phyloP scores from a whole-genome alignment of 2,113 vertebrate species.

The Syngnathus floridae region DNA sequence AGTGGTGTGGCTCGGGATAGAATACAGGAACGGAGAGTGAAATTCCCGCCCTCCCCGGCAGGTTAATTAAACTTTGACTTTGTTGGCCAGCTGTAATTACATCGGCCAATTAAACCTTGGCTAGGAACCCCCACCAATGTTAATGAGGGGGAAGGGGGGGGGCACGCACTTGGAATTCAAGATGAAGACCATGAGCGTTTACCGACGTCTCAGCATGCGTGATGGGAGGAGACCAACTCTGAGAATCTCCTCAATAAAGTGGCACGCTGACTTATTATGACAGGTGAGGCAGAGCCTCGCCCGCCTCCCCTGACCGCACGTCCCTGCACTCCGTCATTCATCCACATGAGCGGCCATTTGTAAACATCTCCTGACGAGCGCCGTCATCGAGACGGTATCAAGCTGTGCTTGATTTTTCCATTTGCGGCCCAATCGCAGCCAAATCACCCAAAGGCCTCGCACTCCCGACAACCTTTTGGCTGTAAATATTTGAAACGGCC shows the following conservation, averaged over 20 bases:
- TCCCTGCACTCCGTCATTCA: not conserved
- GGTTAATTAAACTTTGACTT: slow-evolving; percentile 68
- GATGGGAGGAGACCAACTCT: slow-evolving; percentile 48
- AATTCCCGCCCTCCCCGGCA: slow-evolving; percentile 43
- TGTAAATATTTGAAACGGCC: slow-evolving; percentile 55
- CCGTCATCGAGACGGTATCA: slow-evolving; percentile 11
- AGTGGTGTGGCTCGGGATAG: not conserved
- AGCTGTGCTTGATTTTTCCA: slow-evolving; percentile 29
- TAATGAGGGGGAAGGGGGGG: slow-evolving; percentile 35
- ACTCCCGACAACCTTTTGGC: slow-evolving; percentile 43
- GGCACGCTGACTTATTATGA: not conserved
- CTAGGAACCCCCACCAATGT: slow-evolving; percentile 37
- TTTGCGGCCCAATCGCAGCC: slow-evolving; percentile 46
- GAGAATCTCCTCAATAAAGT: slow-evolving; percentile 40
- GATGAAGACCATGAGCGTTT: slow-evolving; percentile 5
- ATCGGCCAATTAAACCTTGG: slow-evolving; percentile 57
- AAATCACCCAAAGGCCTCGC: slow-evolving; percentile 34
- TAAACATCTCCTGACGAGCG: not conserved
- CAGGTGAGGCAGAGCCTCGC: too few species aligned
- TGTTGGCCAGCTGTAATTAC: slow-evolving; percentile 63
- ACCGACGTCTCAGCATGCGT: too few species aligned
- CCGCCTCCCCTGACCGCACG: too few species aligned
- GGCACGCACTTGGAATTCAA: slow-evolving; percentile 11
- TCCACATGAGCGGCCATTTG: not conserved
- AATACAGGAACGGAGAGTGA: slow-evolving; percentile 20